Evolutionary conservation across 2,888 invertebrate species (phyloP).

Genomic region (Automeris io): DNA sequence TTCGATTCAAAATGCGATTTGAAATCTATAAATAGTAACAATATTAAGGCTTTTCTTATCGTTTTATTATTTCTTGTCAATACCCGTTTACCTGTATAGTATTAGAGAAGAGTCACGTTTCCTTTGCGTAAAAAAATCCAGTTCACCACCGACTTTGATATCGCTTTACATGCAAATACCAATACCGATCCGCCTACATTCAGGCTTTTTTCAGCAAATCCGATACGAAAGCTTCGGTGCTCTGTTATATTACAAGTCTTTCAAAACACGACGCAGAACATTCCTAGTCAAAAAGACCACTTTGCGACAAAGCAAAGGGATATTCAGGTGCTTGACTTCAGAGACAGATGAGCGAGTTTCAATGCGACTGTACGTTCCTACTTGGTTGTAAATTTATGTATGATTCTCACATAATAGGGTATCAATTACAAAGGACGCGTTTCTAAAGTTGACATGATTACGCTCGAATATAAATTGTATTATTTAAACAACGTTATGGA

Average conservation of each 20-base stretch:
- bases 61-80: background rate
- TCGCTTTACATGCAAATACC: constrained; percentile 28
- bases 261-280: background rate
- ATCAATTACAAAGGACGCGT: too few species aligned
- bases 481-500: too few species aligned
- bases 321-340: constrained; percentile 31
- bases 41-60: background rate
- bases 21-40: too few species aligned
- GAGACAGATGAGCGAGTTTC: constrained; percentile 26
- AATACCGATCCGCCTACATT: constrained; percentile 16
- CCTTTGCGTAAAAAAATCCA: constrained; percentile 16
- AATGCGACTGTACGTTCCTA: constrained; percentile 17
- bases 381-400: constrained; percentile 12
- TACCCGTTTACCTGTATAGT: background rate
- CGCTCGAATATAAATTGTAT: too few species aligned
- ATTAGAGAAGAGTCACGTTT: constrained; percentile 2
- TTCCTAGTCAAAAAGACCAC: constrained; percentile 28
- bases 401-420: too few species aligned
- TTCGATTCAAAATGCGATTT: too few species aligned
- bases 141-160: constrained; percentile 15
- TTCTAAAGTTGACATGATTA: too few species aligned
- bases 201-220: constrained; percentile 27
- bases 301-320: constrained; percentile 37
- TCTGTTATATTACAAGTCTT: constrained; percentile 1
- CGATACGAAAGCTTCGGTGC: constrained; percentile 28